Percentiles rank a stretch among this genome's conserved stretches.
Evolutionary conservation across 2,113 vertebrate species (phyloP).

Genomic region (Cyprinus carpio): DNA sequence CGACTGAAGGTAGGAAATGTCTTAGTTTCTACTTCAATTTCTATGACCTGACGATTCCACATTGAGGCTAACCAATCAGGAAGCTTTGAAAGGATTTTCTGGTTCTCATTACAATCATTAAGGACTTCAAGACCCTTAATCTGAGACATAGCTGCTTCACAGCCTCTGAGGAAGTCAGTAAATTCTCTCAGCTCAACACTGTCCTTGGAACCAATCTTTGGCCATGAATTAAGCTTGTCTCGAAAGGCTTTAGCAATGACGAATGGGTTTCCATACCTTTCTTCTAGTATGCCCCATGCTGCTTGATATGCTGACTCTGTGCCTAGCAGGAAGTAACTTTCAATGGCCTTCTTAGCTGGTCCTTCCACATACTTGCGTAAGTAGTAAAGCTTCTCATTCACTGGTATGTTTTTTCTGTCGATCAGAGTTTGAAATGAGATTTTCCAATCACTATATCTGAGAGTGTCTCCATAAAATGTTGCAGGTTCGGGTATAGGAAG

Average conservation of each 20-base stretch:
- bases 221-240: conserved; percentile 11
- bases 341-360: too few relatives aligned
- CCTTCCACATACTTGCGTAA: too few relatives aligned
- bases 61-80: conserved; percentile 43
- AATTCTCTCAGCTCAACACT: conserved; percentile 4
- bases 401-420: neutral
- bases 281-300: conserved; percentile 30
- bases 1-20: conserved; percentile 3
- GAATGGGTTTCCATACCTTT: conserved; percentile 37
- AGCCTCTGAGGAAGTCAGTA: neutral
- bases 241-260: conserved; percentile 36
- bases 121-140: conserved; percentile 35
- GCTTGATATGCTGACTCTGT: conserved; percentile 24
- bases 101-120: conserved; percentile 43
- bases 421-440: too few relatives aligned
- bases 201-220: neutral
- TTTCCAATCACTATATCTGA: too few relatives aligned
- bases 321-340: neutral
- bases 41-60: conserved; percentile 48
- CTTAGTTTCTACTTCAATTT: neutral
- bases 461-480: too few relatives aligned
- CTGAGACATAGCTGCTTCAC: conserved; percentile 26
- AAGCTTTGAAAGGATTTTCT: conserved; percentile 43
- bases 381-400: too few relatives aligned
- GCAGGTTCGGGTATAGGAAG: too few relatives aligned